phyloP scores from a whole-genome alignment of 2,113 vertebrate genomes.

The Anseranas semipalmata region DNA sequence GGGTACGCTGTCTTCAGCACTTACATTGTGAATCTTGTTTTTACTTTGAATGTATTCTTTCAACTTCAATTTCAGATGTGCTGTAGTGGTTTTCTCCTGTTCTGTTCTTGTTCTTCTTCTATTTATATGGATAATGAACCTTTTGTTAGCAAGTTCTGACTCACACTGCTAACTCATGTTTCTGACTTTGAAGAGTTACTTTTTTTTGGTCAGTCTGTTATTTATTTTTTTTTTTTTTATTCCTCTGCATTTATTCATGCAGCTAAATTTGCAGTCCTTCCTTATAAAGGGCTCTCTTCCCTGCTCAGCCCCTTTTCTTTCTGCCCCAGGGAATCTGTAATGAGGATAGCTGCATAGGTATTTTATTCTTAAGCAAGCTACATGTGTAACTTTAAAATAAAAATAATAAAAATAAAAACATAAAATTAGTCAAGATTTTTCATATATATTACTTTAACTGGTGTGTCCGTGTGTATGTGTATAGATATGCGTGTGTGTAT shows the following conservation, averaged over 20 bases:
- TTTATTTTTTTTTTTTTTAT: background rate
- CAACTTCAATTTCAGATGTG: background rate
- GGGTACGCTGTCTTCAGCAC: background rate
- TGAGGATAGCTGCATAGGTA: background rate
- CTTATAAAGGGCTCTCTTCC: background rate
- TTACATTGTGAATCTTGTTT: background rate
- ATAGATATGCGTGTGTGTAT: too few species aligned
- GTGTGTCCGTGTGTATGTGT: too few species aligned
- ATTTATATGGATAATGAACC: background rate
- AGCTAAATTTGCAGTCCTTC: background rate
- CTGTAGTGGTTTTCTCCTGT: background rate
- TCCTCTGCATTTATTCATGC: background rate
- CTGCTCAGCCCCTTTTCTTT: background rate
- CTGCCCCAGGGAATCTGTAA: background rate
- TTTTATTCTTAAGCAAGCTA: background rate
- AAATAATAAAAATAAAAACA: background rate
- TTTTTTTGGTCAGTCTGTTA: background rate
- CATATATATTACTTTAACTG: background rate
- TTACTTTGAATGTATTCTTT: background rate
- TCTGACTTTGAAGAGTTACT: background rate
- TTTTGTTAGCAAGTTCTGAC: background rate
- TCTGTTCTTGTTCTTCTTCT: background rate
- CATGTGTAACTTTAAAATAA: background rate
- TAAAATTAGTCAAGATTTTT: background rate
- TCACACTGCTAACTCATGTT: background rate